Percentiles rank a stretch among this genome's conserved stretches.
Evolutionary conservation across 2,888 invertebrate species (phyloP).

Genomic region (Platycheirus albimanus): DNA sequence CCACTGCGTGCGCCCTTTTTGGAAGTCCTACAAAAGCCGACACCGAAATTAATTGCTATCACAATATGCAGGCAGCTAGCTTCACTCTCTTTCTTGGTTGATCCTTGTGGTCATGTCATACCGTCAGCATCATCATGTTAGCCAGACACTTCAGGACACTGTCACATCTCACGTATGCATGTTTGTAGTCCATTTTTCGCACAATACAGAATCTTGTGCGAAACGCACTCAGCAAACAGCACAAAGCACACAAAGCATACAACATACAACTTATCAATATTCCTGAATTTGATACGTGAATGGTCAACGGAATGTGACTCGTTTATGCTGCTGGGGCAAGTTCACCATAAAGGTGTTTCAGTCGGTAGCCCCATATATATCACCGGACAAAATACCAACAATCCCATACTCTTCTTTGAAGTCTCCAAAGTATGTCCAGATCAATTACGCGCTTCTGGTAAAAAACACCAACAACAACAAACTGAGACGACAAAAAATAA

Average conservation of each 20-base stretch:
- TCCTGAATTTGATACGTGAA: slow-evolving; percentile 74
- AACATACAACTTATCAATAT: slow-evolving; percentile 67
- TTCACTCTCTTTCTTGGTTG: slow-evolving; percentile 49
- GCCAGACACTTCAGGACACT: slow-evolving; percentile 67
- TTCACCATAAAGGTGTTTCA: slow-evolving; percentile 71
- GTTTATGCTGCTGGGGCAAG: slow-evolving; percentile 63
- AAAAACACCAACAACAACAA: slow-evolving; percentile 26
- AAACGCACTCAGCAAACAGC: slow-evolving; percentile 5
- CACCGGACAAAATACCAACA: slow-evolving; percentile 73
- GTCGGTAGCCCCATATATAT: slow-evolving; percentile 72
- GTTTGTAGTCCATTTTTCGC: slow-evolving; percentile 61
- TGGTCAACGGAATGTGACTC: slow-evolving; percentile 75
- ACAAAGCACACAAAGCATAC: slow-evolving; percentile 7
- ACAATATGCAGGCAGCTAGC: slow-evolving; percentile 72
- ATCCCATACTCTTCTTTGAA: slow-evolving; percentile 74
- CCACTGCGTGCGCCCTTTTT: slow-evolving; percentile 28
- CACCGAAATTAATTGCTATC: slow-evolving; percentile 71
- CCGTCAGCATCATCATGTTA: slow-evolving; percentile 69
- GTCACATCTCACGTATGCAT: slow-evolving; percentile 36
- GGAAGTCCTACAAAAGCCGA: slow-evolving; percentile 63
- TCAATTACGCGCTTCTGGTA: slow-evolving; percentile 72
- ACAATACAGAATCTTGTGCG: slow-evolving; percentile 47
- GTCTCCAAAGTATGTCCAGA: slow-evolving; percentile 72
- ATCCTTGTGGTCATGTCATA: slow-evolving; percentile 58
- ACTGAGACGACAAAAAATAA: slow-evolving; percentile 13